phyloP scores from a whole-genome alignment of 1,140 invertebrate species.

The Chrysoperla carnea region DNA sequence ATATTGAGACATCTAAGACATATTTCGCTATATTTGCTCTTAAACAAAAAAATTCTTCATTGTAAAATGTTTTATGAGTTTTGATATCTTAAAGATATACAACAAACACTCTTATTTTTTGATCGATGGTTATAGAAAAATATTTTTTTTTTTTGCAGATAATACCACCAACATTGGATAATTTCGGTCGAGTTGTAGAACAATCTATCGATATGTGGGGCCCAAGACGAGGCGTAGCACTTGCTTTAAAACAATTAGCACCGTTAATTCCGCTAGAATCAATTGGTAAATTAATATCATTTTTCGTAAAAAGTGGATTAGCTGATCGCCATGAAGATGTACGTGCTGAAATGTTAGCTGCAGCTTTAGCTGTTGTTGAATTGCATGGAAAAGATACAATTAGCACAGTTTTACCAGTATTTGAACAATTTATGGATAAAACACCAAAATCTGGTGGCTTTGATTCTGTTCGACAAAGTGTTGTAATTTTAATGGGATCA shows the following conservation, averaged over 20 bases:
- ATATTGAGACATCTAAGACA: no score
- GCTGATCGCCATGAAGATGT: constrained; percentile 72
- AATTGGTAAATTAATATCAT: constrained; percentile 53
- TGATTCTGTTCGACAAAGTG: constrained; percentile 85
- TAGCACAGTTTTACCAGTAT: constrained; percentile 62
- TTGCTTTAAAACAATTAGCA: constrained; percentile 59
- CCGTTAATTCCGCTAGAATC: constrained; percentile 44
- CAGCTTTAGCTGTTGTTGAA: constrained; percentile 81
- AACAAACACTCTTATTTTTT: no score
- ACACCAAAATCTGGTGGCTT: constrained; percentile 78
- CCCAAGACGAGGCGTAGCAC: constrained; percentile 69
- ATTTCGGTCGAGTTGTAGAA: constrained; percentile 77
- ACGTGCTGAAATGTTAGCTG: constrained; percentile 77
- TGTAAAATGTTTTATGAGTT: no score
- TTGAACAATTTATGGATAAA: constrained; percentile 80
- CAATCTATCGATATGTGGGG: constrained; percentile 79
- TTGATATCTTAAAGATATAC: no score
- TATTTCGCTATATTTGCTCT: no score
- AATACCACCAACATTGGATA: constrained; percentile 73
- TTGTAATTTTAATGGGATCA: constrained; percentile 93
- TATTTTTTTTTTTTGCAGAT: constrained; percentile 31
- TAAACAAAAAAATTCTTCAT: no score
- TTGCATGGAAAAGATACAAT: constrained; percentile 75
- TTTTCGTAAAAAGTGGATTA: constrained; percentile 75
- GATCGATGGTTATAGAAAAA: no score